Evolutionary conservation across 2,113 vertebrate species (phyloP).

Genomic region (Platysteira castanea): DNA sequence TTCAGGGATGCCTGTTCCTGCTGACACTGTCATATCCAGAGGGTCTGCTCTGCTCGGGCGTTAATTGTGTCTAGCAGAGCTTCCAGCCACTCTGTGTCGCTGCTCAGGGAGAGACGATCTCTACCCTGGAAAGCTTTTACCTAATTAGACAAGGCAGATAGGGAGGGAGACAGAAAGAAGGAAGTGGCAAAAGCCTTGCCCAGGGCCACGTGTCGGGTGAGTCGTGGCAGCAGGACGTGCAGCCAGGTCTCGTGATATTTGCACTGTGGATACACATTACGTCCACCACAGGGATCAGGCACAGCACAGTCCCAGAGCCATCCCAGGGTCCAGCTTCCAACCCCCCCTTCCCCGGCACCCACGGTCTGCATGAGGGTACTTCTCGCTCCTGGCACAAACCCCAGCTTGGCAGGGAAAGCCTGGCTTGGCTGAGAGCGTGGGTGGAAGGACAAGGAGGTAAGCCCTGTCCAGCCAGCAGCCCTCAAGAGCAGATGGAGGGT

Average conservation of each 20-base stretch:
- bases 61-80: slow-evolving; percentile 2
- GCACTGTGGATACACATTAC: neutral
- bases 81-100: neutral
- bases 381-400: neutral
- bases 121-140: slow-evolving; percentile 43
- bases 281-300: neutral
- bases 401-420: neutral
- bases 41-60: neutral
- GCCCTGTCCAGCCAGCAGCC: neutral
- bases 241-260: neutral
- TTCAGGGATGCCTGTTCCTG: neutral
- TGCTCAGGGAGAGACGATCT: neutral
- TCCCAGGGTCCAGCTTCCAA: neutral
- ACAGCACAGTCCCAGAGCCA: accelerated
- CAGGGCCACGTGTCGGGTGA: neutral
- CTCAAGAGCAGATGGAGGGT: neutral
- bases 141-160: slow-evolving; percentile 5
- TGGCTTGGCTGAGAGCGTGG: accelerated
- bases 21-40: neutral
- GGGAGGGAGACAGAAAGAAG: neutral
- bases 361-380: accelerated
- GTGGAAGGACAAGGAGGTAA: neutral
- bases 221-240: neutral
- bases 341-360: neutral
- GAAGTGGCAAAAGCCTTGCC: slow-evolving; percentile 5